Evolutionary conservation across 1,140 invertebrate species (phyloP).

Genomic region (Pseudomyrmex cubaensis): DNA sequence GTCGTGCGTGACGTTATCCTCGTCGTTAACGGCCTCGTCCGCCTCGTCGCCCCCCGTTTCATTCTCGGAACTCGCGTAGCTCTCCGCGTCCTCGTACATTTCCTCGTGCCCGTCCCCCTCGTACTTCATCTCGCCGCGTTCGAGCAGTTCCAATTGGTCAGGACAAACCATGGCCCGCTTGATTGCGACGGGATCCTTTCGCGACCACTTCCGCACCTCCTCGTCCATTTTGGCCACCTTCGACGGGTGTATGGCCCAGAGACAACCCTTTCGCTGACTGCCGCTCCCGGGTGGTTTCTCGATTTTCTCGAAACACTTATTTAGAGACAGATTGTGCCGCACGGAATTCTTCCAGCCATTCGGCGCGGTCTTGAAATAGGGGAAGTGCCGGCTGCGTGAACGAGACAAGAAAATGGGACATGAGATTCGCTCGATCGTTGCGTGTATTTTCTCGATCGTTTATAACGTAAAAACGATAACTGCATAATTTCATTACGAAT

Average conservation of each 20-base stretch:
- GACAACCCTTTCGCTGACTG: slow-evolving; percentile 93
- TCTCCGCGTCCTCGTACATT: slow-evolving; percentile 83
- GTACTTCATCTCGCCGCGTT: slow-evolving; percentile 94
- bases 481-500: not conserved
- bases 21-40: slow-evolving; percentile 36
- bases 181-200: slow-evolving; percentile 95
- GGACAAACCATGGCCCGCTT: slow-evolving; percentile 96
- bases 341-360: slow-evolving; percentile 99
- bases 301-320: slow-evolving; percentile 99
- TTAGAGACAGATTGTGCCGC: slow-evolving; percentile 97
- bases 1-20: slow-evolving; percentile 78
- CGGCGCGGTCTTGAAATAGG: slow-evolving; percentile 98
- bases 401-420: slow-evolving; percentile 31
- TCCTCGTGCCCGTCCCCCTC: slow-evolving; percentile 81
- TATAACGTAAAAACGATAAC: too few relatives aligned
- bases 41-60: slow-evolving; percentile 77
- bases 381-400: slow-evolving; percentile 96
- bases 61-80: slow-evolving; percentile 81
- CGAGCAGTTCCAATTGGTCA: slow-evolving; percentile 92
- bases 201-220: slow-evolving; percentile 98
- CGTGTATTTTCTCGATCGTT: not conserved
- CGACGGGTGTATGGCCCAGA: slow-evolving; percentile 98
- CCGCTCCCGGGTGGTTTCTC: slow-evolving; percentile 94
- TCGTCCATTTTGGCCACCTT: slow-evolving; percentile 98
- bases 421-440: slow-evolving; percentile 8